Base-by-base conservation (phyloP, 2,113 vertebrate genomes). In the Plotosus lineatus region DNA sequence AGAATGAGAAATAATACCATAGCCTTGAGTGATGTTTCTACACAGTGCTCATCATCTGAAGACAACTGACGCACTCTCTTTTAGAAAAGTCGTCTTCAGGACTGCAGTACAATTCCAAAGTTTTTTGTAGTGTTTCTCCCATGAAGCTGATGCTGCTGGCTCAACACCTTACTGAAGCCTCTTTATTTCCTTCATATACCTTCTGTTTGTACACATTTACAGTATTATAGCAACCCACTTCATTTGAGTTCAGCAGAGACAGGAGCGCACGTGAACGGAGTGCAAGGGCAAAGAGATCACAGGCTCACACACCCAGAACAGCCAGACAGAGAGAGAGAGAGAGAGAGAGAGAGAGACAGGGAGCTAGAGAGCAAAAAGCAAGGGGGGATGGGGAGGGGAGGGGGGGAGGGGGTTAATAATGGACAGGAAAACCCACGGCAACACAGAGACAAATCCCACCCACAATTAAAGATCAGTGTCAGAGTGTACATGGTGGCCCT, bases 271-370 rank as follows among this genome's bases (percentile, higher is more conserved):
- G 31, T 17, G 6, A 26, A 56, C 21, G 58, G 38, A 66, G 58
- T 31, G 6, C 31, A 75, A 53, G 79, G 48, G 51, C 12, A 58
- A 65, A 14, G 69, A 73, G 28, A 51, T 73, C 69, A 73, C 69
- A 51, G 69, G 23, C 69, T 73, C 17, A 50, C 68, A 72, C 68
- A 50, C 68, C 68, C 68, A 48, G n/a, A 50, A 72, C 28, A 72
- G 44, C 44, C 15, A 50, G 68, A 72, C 44, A 80, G 33, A 46
- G 12, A 74, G 2, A 78, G 26, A 74, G n/a, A 66, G 23, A 61
- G 33, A 40, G 69, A 51, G 2, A 56, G 33, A 56, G 15, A 33
- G 48, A 66, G 26, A 46, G 36, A 66, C 3, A 68, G 36, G 11
- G 19, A 36, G 19, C 10, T 12, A 42, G 6, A 61, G 1, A 71